Evolutionary conservation across 2,888 invertebrate species (phyloP), one percentile per base, ranked within the genome.

Genomic region (Kuschelorhynchus macadamiae): DNA sequence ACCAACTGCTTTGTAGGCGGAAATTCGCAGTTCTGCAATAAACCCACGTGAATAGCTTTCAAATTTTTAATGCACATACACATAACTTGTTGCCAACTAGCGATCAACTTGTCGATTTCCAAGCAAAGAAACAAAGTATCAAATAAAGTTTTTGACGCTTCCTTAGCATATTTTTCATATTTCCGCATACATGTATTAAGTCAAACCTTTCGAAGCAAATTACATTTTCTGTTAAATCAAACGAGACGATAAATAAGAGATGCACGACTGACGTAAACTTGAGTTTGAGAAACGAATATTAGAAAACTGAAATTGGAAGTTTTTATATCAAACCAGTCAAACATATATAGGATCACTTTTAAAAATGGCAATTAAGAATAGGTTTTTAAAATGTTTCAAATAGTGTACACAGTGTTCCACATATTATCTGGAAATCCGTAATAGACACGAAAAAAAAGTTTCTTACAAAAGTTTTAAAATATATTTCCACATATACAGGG

Each of bases 181-280:
- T 53, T 42, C 71, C 68, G 32, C 46, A 63, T 50, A 55, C 53
- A 60, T 62, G 55, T 52, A 53, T 55, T 55, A 41, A 56, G 49
- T 65, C 36, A 39, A 49, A 56, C 39, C 65, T 41, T 33, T 65
- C 44, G 57, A 39, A 70, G 60, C 65, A 9, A 74, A 75, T 76
- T 75, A 73, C 73, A 71, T 74, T 75, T 72, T 64, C 72, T 68
- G 72, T 63, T 72, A 75, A 75, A 76, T 74, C 66, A 70, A 65
- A 46, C 36, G 36, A 36, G 36, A 36, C 12, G n/a, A 11, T 36
- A 36, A 36, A 36, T 36, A 36, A 11, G 36, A 49, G 46, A 33
- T 57, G 33, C 8, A 2, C 18, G 44, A 33, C 30, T 44, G 30
- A 42, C 20, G 25, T 25, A 11, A 1, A 50, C 20, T 61, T 49